These are phyloP conservation scores for Oriolus oriolus DNA, from an alignment of 2,113 vertebrate species.

Conservation along the genomic window DNA sequence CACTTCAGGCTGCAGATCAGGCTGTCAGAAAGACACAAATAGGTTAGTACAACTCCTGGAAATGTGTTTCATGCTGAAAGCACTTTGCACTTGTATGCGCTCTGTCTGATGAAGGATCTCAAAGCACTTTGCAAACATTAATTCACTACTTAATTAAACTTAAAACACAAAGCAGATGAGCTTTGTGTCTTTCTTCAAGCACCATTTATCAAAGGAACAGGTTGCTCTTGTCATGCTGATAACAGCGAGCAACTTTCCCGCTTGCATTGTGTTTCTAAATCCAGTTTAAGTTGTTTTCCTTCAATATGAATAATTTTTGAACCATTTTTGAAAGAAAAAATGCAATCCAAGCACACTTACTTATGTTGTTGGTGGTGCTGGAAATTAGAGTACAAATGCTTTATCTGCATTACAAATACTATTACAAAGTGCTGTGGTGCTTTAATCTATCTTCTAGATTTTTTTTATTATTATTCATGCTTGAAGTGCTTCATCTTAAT, in stretches of 20 bases:
- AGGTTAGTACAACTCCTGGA: neutral
- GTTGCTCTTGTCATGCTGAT: constrained; percentile 58
- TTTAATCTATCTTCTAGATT: constrained; percentile 63
- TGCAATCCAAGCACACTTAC: constrained; percentile 51
- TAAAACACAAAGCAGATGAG: constrained; percentile 49
- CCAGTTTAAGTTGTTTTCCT: constrained; percentile 62
- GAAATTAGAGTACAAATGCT: constrained; percentile 59
- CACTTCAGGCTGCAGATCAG: constrained; percentile 22
- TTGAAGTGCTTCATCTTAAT: constrained; percentile 59
- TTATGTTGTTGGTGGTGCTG: constrained; percentile 56
- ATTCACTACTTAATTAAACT: constrained; percentile 62
- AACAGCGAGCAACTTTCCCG: constrained; percentile 28
- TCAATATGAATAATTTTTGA: constrained; percentile 57
- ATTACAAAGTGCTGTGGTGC: constrained; percentile 49
- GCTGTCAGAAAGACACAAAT: constrained; percentile 6
- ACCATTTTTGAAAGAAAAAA: constrained; percentile 60
- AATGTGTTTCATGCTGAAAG: constrained; percentile 3
- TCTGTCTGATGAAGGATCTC: constrained; percentile 10
- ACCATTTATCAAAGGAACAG: constrained; percentile 60
- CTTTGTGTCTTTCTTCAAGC: constrained; percentile 52
- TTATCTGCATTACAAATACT: constrained; percentile 68
- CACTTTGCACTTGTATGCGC: neutral
- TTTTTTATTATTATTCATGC: constrained; percentile 57
- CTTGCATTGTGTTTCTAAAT: constrained; percentile 47
- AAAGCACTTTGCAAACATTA: constrained; percentile 44